Base-by-base conservation (phyloP, 2,888 invertebrate genomes). In the Drosophila formosana region DNA sequence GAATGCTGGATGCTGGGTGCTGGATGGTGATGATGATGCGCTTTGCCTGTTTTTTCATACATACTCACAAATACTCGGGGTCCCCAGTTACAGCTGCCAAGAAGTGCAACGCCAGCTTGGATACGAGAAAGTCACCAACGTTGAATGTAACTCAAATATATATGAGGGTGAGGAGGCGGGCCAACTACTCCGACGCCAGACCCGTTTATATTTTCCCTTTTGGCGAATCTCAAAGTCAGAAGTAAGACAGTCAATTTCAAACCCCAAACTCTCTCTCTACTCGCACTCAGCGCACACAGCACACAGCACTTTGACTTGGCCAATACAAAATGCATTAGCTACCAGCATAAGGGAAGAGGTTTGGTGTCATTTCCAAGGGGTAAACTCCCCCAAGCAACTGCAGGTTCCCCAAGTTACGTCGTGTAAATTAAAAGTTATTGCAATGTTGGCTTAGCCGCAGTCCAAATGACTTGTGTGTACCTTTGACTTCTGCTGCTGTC, bases 301-400 rank as follows among this genome's bases (percentile, higher is more conserved):
- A 41, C 58, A 43, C 6, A 28, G 60, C 60, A 49, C 46, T 65
- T 60, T 58, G 49, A 78, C 65, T 73, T 73, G 53, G 60, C 64
- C 74, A 80, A 80, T 83, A 74, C 74, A 69, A 80, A 77, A 86
- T 68, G 74, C 86, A 83, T 83, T 80, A 77, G 64, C 32, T 62
- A 34, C 26, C 28, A 34, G 6, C 30, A 39, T 5, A 26, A 28
- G 34, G 47, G 23, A 23, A 23, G 26, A 1, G 8, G 18, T 23
- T 26, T 49, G 64, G 41, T 43, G 41, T 61, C 58, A 28, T 53
- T 58, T 13, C 49, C 26, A 23, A 25, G 37, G 4, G n/a, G 34
- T 13, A 37, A 18, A 18, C 37, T 57, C 57, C 26, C 26, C 30
- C 26, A 37, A 34, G 52, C 6, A 9, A 23, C 41, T 41, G 26